Conservation (phyloP, 2,113 vertebrate species). For the Toxotes jaculatrix region DNA sequence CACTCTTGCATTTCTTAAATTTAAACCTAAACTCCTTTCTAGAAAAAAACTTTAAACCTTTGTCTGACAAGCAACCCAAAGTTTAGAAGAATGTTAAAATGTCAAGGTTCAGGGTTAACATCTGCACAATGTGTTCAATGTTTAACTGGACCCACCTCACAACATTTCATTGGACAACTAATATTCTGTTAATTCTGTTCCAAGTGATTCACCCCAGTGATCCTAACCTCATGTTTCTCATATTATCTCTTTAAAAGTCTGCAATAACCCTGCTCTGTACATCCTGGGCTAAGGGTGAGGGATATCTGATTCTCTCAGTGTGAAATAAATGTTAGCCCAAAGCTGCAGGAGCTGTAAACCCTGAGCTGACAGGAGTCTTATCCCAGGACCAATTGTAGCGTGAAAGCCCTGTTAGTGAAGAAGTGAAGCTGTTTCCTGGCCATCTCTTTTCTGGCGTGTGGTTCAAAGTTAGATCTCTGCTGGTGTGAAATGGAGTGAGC, state of each 20-base stretch:
- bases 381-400: not conserved
- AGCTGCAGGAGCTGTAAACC: not conserved
- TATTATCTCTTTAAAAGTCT: not conserved
- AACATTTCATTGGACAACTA: not conserved
- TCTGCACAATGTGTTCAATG: not conserved
- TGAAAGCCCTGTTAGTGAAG: not conserved
- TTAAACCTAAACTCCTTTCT: not conserved
- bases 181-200: not conserved
- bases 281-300: not conserved
- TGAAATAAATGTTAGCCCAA: not conserved
- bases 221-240: not conserved
- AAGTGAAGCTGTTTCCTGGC: not conserved
- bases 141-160: not conserved
- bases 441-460: not conserved
- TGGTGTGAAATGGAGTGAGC: slow-evolving; percentile 15
- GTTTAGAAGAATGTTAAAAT: not conserved
- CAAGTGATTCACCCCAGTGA: not conserved
- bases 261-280: not conserved
- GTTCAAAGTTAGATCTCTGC: not conserved
- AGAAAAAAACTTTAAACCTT: not conserved
- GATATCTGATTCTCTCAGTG: not conserved
- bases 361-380: not conserved
- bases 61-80: not conserved
- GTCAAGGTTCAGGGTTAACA: not conserved
- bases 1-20: not conserved